Evolutionary conservation across 1,140 invertebrate species (phyloP).

Genomic region (Achroia grisella): DNA sequence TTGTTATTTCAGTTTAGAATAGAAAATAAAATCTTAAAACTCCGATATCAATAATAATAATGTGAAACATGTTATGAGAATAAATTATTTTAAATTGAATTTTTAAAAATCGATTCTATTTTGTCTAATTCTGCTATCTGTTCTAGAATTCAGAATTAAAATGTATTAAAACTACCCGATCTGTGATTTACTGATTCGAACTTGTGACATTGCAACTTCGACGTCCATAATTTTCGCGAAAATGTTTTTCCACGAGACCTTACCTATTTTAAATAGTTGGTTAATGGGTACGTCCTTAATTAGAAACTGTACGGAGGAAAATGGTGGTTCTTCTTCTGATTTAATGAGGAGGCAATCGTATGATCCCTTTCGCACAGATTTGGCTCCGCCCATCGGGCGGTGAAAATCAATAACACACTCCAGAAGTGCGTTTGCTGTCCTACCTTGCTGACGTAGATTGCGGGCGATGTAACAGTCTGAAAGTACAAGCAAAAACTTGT

Average conservation of each 20-base stretch:
- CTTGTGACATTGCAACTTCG: conserved; percentile 25
- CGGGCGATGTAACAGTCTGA: conserved; percentile 4
- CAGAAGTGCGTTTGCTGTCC: conserved; percentile 65
- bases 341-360: conserved; percentile 63
- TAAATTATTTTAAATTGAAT: too few species aligned
- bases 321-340: conserved; percentile 62
- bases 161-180: conserved; percentile 8
- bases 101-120: too few species aligned
- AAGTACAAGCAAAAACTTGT: too few species aligned
- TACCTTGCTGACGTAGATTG: conserved; percentile 49
- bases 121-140: too few species aligned
- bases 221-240: conserved; percentile 35
- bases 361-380: conserved; percentile 66
- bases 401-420: conserved; percentile 70
- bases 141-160: neutral
- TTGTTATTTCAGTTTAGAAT: too few species aligned
- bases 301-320: conserved; percentile 60
- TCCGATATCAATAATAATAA: too few species aligned
- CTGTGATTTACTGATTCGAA: conserved; percentile 10
- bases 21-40: too few species aligned
- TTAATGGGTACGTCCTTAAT: conserved; percentile 72
- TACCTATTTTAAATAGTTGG: conserved; percentile 70
- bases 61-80: too few species aligned
- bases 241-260: conserved; percentile 49
- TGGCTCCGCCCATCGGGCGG: conserved; percentile 60